Conservation (phyloP, 2,797 vertebrate species). For the Lagorchestes hirsutus region DNA sequence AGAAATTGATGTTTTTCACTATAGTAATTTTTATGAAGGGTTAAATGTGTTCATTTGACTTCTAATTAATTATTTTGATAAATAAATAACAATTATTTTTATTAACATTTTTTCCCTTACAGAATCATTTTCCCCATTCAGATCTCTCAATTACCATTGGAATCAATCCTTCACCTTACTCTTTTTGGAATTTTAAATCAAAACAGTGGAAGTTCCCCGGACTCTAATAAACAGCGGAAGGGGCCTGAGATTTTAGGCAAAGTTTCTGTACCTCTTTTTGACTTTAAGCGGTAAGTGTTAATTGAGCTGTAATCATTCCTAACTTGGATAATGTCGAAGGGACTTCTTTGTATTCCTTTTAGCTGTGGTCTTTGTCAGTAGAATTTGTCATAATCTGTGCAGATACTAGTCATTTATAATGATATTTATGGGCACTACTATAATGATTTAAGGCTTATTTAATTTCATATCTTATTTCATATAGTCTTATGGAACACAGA, state of each 20-base stretch:
- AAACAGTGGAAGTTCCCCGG: conserved; percentile 93
- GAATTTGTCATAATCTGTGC: neutral
- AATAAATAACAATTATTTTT: conserved; percentile 48
- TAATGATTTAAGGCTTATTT: neutral
- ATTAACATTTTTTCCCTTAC: conserved; percentile 73
- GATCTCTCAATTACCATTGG: conserved; percentile 95
- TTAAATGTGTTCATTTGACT: conserved; percentile 49
- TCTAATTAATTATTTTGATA: conserved; percentile 34
- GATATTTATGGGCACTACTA: neutral
- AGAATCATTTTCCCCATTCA: conserved; percentile 98
- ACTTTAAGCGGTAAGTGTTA: conserved; percentile 92
- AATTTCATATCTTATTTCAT: neutral
- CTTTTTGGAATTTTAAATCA: conserved; percentile 95
- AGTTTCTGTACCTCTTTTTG: conserved; percentile 95
- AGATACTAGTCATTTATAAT: neutral
- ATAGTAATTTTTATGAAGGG: conserved; percentile 31
- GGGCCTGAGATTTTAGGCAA: conserved; percentile 94
- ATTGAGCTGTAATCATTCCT: conserved; percentile 33
- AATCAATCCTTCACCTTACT: conserved; percentile 93
- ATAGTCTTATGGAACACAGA: neutral
- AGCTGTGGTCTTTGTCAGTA: neutral
- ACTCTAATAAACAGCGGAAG: conserved; percentile 97
- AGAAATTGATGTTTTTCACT: conserved; percentile 23
- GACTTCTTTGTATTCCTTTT: neutral
- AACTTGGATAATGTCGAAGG: neutral